A percentile compares a stretch with the other conserved stretches of the same genome.
These are phyloP conservation scores for Archips xylosteana DNA, from an alignment of 2,888 invertebrate genomes.

Conservation along the genomic window DNA sequence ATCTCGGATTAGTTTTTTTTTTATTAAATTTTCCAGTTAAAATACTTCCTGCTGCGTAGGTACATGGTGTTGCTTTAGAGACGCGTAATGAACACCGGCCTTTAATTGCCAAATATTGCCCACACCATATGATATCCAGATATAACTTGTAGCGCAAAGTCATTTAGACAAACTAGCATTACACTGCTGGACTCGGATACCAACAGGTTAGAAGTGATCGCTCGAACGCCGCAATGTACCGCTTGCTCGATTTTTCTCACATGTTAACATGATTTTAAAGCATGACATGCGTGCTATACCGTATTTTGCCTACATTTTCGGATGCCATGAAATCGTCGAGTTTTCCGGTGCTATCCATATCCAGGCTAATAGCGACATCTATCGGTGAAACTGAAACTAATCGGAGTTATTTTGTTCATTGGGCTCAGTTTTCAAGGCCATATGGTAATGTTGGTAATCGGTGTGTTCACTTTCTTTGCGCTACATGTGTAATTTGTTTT, in stretches of 20 bases:
- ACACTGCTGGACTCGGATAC: neutral
- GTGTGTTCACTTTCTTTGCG: constrained; percentile 11
- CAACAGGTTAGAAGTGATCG: neutral
- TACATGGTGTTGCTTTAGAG: neutral
- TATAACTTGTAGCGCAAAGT: too few species aligned
- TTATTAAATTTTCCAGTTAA: neutral
- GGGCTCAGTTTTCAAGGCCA: constrained; percentile 6
- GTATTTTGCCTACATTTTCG: constrained; percentile 19
- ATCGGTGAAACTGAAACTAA: constrained; percentile 24
- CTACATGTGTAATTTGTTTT: neutral
- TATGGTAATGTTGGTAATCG: constrained; percentile 19
- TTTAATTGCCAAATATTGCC: neutral
- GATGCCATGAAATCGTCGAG: constrained; percentile 10
- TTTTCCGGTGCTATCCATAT: constrained; percentile 13
- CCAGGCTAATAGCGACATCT: constrained; percentile 22
- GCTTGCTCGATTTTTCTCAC: neutral
- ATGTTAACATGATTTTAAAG: neutral
- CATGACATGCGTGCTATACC: constrained; percentile 14
- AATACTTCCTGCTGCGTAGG: neutral
- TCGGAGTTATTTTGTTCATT: constrained; percentile 22
- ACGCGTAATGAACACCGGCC: neutral
- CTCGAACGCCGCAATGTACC: neutral
- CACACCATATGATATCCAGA: neutral
- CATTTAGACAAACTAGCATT: neutral
- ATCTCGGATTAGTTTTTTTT: neutral